Evolutionary conservation across 2,113 vertebrate species (phyloP).

Genomic region (Corythoichthys intestinalis): DNA sequence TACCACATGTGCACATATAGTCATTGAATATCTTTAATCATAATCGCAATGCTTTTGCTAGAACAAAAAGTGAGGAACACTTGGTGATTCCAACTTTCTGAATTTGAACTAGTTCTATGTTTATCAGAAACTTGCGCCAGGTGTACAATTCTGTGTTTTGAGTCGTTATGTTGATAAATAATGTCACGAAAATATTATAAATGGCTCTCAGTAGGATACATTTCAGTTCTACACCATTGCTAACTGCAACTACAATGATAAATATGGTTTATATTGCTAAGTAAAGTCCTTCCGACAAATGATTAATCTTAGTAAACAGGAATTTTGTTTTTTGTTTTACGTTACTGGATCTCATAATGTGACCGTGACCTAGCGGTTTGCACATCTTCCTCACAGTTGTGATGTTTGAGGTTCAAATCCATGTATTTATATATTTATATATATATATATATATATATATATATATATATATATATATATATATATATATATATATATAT

Average conservation of each 20-base stretch:
- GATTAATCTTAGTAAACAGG: background rate
- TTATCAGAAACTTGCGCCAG: background rate
- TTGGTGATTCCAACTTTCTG: background rate
- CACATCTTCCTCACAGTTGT: too few species aligned
- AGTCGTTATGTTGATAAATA: background rate
- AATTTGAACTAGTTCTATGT: background rate
- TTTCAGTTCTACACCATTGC: background rate
- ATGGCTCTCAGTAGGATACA: background rate
- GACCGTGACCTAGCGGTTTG: too few species aligned
- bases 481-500: too few species aligned
- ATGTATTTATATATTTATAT: too few species aligned
- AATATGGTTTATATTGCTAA: background rate
- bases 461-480: too few species aligned
- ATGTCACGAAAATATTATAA: background rate
- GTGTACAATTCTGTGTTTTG: background rate
- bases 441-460: too few species aligned
- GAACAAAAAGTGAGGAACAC: background rate
- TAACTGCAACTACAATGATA: background rate
- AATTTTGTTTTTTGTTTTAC: too few species aligned
- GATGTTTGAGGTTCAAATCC: too few species aligned
- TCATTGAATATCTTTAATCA: slow-evolving; percentile 10
- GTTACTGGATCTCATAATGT: too few species aligned
- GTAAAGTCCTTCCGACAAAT: background rate
- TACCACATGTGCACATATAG: slow-evolving; percentile 31
- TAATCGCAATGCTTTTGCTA: slow-evolving; percentile 1